Percentiles rank a stretch among this genome's conserved stretches.
These are phyloP conservation scores for Ceryle rudis DNA, from an alignment of 2,797 vertebrate genomes.

Conservation along the genomic window DNA sequence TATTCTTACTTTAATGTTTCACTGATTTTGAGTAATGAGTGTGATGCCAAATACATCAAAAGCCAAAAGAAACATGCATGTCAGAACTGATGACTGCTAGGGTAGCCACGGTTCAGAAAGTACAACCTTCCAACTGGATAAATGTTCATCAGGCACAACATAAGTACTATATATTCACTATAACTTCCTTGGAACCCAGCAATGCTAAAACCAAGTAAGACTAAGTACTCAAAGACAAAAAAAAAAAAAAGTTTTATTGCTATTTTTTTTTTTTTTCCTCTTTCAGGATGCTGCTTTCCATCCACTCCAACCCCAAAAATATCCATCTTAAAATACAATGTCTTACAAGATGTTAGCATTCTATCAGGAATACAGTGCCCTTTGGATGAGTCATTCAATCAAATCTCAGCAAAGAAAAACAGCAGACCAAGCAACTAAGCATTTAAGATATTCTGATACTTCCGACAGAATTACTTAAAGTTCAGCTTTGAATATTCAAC, in stretches of 20 bases:
- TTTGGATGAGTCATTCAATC: slow-evolving; percentile 62
- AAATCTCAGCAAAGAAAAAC: slow-evolving; percentile 27
- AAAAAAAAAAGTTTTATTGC: neutral
- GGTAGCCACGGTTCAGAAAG: neutral
- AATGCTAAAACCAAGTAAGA: neutral
- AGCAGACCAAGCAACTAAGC: slow-evolving; percentile 55
- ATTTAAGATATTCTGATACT: slow-evolving; percentile 53
- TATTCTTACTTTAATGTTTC: slow-evolving; percentile 30
- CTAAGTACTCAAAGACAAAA: neutral
- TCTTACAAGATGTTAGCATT: slow-evolving; percentile 26
- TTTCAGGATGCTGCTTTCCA: neutral
- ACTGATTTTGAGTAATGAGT: slow-evolving; percentile 42
- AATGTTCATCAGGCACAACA: neutral
- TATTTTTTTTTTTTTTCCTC: neutral
- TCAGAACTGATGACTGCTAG: slow-evolving; percentile 45
- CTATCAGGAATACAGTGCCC: slow-evolving; percentile 26
- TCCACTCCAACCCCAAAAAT: neutral
- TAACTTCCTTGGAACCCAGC: neutral
- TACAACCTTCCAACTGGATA: slow-evolving; percentile 22
- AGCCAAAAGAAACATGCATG: slow-evolving; percentile 37
- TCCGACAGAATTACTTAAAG: slow-evolving; percentile 44
- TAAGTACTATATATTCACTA: neutral
- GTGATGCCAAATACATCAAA: slow-evolving; percentile 46
- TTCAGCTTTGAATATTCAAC: slow-evolving; percentile 50
- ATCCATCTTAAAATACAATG: slow-evolving; percentile 17